Base-by-base conservation (phyloP, 1,140 invertebrate species). In the Gonioctena quinquepunctata region DNA sequence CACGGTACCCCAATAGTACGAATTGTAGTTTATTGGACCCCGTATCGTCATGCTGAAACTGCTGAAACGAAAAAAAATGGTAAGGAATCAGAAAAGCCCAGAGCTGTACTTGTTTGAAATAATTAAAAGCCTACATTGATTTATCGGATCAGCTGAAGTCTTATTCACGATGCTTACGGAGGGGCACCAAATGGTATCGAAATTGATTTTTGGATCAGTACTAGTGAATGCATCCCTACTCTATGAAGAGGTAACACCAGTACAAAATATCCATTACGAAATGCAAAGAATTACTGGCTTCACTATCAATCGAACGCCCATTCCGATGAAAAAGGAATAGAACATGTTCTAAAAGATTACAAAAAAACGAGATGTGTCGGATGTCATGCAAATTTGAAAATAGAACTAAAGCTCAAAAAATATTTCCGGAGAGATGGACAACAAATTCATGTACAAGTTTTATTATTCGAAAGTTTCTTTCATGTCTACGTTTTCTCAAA, bases 61-160 rank as follows among this genome's bases (percentile, higher is more conserved):
- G 3, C 8, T 5, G 26, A 16, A 21, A 1, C 13, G 5, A 16
- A 27, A 13, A n/a, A n/a, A n/a, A n/a, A n/a, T n/a, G n/a, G n/a
- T n/a, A n/a, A n/a, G n/a, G n/a, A n/a, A n/a, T n/a, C 23, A 11
- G 1, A 26, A 57, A 84, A 85, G 78, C 82, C 81, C 75, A 74
- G 80, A 74, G 66, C 76, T 72, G 77, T 85, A 60, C 18, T 82
- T 48, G 79, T 78, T 69, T 84, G 83, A 76, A 84, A 83, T 78
- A 72, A 76, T 75, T 69, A 56, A 84, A 85, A 76, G 62, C 65
- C n/a, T 69, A 49, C 18, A 50, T 69, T 28, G 26, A 69, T 54
- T n/a, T 64, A 33, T 71, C 64, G 0, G 73, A 79, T 68, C 76
- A 79, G 67, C 61, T 80, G 69, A 70, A 68, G 33, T 28, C 70